Base-by-base conservation (phyloP, 2,797 vertebrate genomes). In the Propithecus perrieri region DNA sequence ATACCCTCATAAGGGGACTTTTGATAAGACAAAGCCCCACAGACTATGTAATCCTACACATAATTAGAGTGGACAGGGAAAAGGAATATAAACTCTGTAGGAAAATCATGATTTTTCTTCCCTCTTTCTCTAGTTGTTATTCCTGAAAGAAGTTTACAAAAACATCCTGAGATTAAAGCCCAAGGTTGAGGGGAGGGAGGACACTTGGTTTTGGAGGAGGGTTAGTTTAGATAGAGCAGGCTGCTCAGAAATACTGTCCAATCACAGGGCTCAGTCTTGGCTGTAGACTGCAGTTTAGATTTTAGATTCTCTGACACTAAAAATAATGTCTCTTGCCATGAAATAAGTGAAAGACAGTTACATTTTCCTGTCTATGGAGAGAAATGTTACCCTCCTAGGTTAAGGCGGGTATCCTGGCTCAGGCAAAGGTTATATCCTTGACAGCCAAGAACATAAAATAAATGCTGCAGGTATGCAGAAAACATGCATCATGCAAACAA, bases 301-400 rank as follows among this genome's bases (percentile, higher is more conserved):
- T 74, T 95, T 48, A 85, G 90, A 75, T 79, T 88, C 13, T 90
- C 61, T 81, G 65, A 75, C 90, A 93, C 67, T 79, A n/a, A 95
- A 91, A 92, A 57, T 24, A 93, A 89, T 30, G 61, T 71, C 43
- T 67, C 75, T 76, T 67, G 24, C 14, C 48, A 20, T 2, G 75
- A 46, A 89, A 92, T 61, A 95, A 96, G 72, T 55, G 46, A 41
- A 28, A 88, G 59, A 63, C 61, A 57, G 83, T 85, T 61, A 78
- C 72, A 90, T 80, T 63, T 83, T 94, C 53, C 76, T n/a, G 33
- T 75, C 57, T 28, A 4, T 4, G 17, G 7, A 46, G 46, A 93
- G 85, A 91, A 94, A 71, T 7, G 28, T 17, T 48, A 85, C 41
- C 79, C 81, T 85, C 57, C 7, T 85, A 43, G 20, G 33, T n/a